Conservation (phyloP, 2,113 vertebrate genomes). For the Anseranas semipalmata region DNA sequence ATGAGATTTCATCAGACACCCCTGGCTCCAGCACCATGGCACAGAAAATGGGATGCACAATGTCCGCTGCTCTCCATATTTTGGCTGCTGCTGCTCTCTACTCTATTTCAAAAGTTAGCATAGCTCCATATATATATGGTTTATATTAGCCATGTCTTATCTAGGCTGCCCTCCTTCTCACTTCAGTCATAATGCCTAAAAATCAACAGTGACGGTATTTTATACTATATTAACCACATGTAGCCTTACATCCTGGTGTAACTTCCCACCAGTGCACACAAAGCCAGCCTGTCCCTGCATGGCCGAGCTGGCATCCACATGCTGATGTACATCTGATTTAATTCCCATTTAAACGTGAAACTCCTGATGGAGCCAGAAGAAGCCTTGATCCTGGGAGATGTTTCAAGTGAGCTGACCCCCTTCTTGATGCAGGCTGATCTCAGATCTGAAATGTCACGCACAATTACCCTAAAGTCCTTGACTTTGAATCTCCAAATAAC, state of each 20-base stretch:
- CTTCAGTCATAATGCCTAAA: not conserved
- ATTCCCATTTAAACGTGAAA: conserved; percentile 31
- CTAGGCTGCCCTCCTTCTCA: not conserved
- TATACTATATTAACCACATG: not conserved
- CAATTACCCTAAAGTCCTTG: conserved; percentile 23
- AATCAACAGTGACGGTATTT: not conserved
- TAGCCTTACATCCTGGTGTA: not conserved
- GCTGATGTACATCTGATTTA: conserved; percentile 1
- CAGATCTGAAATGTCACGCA: conserved; percentile 14
- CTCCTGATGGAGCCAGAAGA: not conserved
- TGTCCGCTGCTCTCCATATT: not conserved
- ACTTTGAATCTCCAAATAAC: conserved; percentile 5
- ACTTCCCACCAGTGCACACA: not conserved
- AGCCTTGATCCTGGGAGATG: not conserved
- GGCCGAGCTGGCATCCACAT: not conserved
- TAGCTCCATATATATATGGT: not conserved
- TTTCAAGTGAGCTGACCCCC: conserved; percentile 8
- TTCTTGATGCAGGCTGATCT: not conserved
- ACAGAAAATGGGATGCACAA: not conserved
- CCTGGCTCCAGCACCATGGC: not conserved
- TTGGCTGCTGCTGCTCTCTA: not conserved
- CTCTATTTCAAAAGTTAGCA: not conserved
- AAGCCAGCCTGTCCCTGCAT: not conserved
- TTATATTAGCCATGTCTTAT: not conserved
- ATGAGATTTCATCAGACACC: not conserved